Evolutionary conservation across 2,888 invertebrate species (phyloP), one percentile per base, ranked within the genome.

Genomic region (Sarcophaga rosellei): DNA sequence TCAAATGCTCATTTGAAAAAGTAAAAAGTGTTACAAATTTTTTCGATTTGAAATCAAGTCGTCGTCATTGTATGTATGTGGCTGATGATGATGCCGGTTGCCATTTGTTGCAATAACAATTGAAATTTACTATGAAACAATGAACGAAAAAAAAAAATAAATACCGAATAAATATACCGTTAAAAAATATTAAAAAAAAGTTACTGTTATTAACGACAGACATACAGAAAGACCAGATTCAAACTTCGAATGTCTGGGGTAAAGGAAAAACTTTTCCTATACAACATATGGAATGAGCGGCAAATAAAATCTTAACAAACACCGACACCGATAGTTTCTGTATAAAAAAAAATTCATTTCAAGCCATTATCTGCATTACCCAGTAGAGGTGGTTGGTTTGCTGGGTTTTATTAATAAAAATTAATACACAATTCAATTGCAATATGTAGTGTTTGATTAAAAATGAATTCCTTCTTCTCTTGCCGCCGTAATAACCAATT

Each of bases 141-240:
- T 53, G 53, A 12, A 53, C 1, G 4, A 12, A 12, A 53, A 53
- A 53, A 47, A 47, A n/a, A n/a, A n/a, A n/a, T n/a, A n/a, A n/a
- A 47, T 12, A 47, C 10, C 47, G 4, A 17, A 12, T 75, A 84
- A 84, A 35, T 35, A 2, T 35, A 35, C 10, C 35, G 35, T 35
- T 35, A 35, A 35, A 35, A 35, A 35, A 35, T 35, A 35, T 8
- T n/a, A n/a, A n/a, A n/a, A n/a, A 35, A 35, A 35, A 35, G 79
- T 79, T 65, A 78, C 47, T 63, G 68, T 84, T 69, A 84, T 84
- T 74, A 79, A 21, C 5, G 8, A 53, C 53, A 53, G 53, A 53
- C 53, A n/a, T n/a, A n/a, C n/a, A n/a, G n/a, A n/a, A n/a, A n/a
- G n/a, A n/a, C n/a, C n/a, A n/a, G n/a, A n/a, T n/a, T n/a, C n/a